phyloP scores from a whole-genome alignment of 2,113 vertebrate species.

The Labrus mixtus region DNA sequence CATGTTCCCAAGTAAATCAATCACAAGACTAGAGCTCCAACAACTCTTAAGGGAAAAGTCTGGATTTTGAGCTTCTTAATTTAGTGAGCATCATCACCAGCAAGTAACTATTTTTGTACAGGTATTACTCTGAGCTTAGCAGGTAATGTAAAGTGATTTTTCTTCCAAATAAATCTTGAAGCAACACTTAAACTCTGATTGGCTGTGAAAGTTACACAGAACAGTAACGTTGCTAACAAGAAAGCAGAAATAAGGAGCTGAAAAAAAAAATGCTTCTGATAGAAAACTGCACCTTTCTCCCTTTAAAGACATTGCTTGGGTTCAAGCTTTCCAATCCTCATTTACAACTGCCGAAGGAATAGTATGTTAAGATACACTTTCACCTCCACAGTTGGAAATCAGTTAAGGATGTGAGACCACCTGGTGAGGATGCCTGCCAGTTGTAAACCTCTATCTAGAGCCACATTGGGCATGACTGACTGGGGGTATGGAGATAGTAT shows the following conservation, averaged over 20 bases:
- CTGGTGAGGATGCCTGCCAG: constrained; percentile 27
- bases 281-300: too few relatives aligned
- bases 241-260: neutral
- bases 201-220: too few relatives aligned
- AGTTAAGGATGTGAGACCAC: constrained; percentile 17
- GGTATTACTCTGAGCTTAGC: too few relatives aligned
- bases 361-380: constrained; percentile 1
- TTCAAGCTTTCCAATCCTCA: too few relatives aligned
- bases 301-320: too few relatives aligned
- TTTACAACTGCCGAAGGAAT: neutral
- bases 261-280: too few relatives aligned
- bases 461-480: constrained; percentile 43
- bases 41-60: neutral
- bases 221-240: neutral
- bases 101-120: too few relatives aligned
- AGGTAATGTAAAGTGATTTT: too few relatives aligned
- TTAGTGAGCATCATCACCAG: neutral
- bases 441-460: constrained; percentile 48
- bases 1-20: too few relatives aligned
- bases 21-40: too few relatives aligned
- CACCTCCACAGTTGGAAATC: neutral
- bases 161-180: too few relatives aligned
- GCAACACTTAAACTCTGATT: neutral
- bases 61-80: neutral
- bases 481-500: constrained; percentile 28